These are phyloP conservation scores for Drosophila athabasca DNA, from an alignment of 1,140 invertebrate genomes.

Conservation along the genomic window DNA sequence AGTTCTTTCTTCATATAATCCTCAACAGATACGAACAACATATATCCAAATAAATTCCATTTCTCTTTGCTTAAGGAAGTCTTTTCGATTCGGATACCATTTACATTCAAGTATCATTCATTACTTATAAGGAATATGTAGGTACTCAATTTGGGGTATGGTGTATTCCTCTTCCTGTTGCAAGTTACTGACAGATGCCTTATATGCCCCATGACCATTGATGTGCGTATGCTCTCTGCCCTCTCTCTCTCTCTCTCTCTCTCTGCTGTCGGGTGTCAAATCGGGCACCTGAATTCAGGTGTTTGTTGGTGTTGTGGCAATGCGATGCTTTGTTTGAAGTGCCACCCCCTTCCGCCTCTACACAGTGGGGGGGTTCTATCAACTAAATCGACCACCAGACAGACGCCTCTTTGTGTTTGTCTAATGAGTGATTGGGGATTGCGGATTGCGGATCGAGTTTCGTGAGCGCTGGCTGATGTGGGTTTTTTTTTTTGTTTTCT, in stretches of 20 bases:
- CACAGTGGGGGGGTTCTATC: conserved; percentile 16
- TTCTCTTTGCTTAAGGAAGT: too few relatives aligned
- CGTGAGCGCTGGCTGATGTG: conserved; percentile 15
- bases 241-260: too few relatives aligned
- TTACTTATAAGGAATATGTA: not conserved
- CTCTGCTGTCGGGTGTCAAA: conserved; percentile 24
- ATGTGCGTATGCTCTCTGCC: too few relatives aligned
- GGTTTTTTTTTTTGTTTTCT: conserved; percentile 38
- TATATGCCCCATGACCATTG: conserved; percentile 21
- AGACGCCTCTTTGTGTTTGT: conserved; percentile 55
- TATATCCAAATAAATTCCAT: too few relatives aligned
- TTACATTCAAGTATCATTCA: not conserved
- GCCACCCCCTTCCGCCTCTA: conserved; percentile 4
- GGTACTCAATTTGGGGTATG: not conserved
- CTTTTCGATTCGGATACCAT: not conserved
- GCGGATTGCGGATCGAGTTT: conserved; percentile 27
- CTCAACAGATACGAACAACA: too few relatives aligned
- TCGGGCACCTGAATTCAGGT: conserved; percentile 34
- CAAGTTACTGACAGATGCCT: conserved; percentile 12
- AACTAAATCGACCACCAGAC: conserved; percentile 14
- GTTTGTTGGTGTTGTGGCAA: conserved; percentile 7
- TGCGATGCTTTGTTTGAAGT: conserved; percentile 52
- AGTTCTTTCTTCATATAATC: too few relatives aligned
- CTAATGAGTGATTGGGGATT: conserved; percentile 55
- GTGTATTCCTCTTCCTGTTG: conserved; percentile 8